Evolutionary conservation across 1,140 invertebrate genomes (phyloP), one percentile per base, ranked within the genome.

Genomic region (Heliconius eleuchia): DNA sequence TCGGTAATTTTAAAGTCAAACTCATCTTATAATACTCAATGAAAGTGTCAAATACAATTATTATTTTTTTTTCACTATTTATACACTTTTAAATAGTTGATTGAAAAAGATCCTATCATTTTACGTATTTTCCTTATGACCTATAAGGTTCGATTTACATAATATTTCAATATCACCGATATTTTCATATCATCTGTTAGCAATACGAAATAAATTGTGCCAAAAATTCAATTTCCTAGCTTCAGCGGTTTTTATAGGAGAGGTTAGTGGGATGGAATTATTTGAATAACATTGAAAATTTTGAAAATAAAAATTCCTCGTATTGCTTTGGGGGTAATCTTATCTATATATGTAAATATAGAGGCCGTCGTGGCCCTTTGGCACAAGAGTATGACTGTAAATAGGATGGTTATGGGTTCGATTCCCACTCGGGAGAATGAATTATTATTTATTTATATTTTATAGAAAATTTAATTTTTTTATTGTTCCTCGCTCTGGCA

Each of bases 151-250:
- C 13, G 2, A 71, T 71, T 71, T 71, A 34, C 34, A 71, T 71
- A 71, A 71, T 71, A 71, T 71, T 71, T 71, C 70, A 30, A 71
- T 71, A 39, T 37, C 34, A 71, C 19, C 71, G 71, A 39, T 37
- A 79, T 81, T 81, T 75, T 55, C 60, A 60, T 74, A 75, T 81
- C 76, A 78, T 81, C 80, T 81, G 76, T 55, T 73, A 73, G 80
- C 72, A 80, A 77, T 80, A 81, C 73, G 76, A 81, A 81, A 81
- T 78, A 81, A 81, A 81, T 81, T 81, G 76, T 81, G 80, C 72
- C 76, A 76, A 81, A 81, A 81, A 78, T 81, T 81, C 80, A 81
- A 78, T 81, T 81, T 75, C 46, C 66, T 75, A 78, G 80, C 34
- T 78, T 75, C 76, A 30, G 46, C 80, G 80, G 80, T 78, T 75